Base-by-base conservation (phyloP, 2,888 invertebrate genomes). In the Brenthis ino region DNA sequence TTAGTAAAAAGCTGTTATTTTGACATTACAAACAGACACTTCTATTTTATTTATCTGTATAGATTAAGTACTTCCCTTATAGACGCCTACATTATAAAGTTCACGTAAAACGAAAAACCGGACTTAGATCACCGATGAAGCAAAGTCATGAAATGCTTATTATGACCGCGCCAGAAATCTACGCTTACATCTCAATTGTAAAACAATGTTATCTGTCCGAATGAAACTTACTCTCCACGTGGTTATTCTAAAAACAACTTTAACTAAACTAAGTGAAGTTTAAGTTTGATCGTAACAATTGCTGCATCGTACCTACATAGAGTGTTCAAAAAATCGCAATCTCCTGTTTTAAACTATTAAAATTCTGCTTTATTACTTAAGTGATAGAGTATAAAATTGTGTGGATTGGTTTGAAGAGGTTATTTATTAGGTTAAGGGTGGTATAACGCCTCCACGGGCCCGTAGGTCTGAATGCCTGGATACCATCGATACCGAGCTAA, bases 121-220 rank as follows among this genome's bases (percentile, higher is more conserved):
- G 57, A 64, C 64, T 51, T 37, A 65, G 68, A 71, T 70, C 61
- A 47, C 33, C 65, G 74, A 73, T 76, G 73, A 70, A 68, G 72
- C 69, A 58, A 70, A 79, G 79, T 84, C 84, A 82, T 82, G 83
- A 81, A 86, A 84, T 78, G 82, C 83, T 85, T 85, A 86, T 85
- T 85, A 83, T 75, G 79, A 81, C 74, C 64, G 77, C 79, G 76
- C 77, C 70, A 67, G 74, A 78, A 84, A 85, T 85, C 84, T 81
- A 73, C 75, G 72, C 80, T 81, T 85, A 87, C 87, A 89, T 89
- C 89, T 89, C 85, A 87, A 90, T 89, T 85, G 81, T 78, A 79
- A 86, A 82, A 89, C 89, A 90, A 87, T 89, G 82, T 82, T 85
- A 88, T 88, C 87, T 77, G 73, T 74, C 77, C 75, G 80, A 79